Percentiles rank a stretch among this genome's conserved stretches.
Conservation (phyloP, 2,797 vertebrate genomes). For the Enteromius fasciolatus region DNA sequence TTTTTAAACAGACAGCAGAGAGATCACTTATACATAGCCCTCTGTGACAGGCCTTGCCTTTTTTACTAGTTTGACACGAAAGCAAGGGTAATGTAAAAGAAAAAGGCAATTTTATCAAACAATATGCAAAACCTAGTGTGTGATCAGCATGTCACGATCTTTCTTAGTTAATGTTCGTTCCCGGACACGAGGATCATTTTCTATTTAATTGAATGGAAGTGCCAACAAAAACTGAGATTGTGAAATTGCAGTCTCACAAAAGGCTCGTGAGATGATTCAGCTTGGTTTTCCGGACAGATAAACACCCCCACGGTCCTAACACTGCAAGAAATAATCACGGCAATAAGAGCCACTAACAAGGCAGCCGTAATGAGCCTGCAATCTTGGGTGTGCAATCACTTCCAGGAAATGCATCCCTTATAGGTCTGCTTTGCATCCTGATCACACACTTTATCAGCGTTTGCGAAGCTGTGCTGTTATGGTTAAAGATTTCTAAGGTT, state of each 20-base stretch:
- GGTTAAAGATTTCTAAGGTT: conserved; percentile 5
- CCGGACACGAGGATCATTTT: conserved; percentile 1
- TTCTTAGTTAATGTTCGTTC: background rate
- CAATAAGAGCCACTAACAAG: conserved; percentile 27
- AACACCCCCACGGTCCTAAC: conserved; percentile 20
- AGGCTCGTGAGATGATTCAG: conserved; percentile 15
- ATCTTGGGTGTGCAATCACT: conserved; percentile 4
- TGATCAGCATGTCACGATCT: background rate
- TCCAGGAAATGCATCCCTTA: background rate
- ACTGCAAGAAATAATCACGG: conserved; percentile 32
- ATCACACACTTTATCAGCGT: conserved; percentile 22
- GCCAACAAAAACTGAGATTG: conserved; percentile 9
- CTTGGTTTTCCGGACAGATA: conserved; percentile 23
- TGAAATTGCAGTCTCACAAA: conserved; percentile 11
- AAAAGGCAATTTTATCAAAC: conserved; percentile 1
- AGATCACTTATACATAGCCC: background rate
- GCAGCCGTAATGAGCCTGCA: background rate
- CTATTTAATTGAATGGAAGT: background rate
- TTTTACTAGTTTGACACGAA: conserved; percentile 29
- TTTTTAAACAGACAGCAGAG: background rate
- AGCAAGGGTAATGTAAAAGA: background rate
- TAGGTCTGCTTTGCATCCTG: conserved; percentile 15
- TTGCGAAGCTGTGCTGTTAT: background rate
- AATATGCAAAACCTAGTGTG: background rate
- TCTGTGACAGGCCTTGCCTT: background rate